A percentile compares a stretch with the other conserved stretches of the same genome.
phyloP scores from a whole-genome alignment of 2,113 vertebrate species.

The Gobius niger region DNA sequence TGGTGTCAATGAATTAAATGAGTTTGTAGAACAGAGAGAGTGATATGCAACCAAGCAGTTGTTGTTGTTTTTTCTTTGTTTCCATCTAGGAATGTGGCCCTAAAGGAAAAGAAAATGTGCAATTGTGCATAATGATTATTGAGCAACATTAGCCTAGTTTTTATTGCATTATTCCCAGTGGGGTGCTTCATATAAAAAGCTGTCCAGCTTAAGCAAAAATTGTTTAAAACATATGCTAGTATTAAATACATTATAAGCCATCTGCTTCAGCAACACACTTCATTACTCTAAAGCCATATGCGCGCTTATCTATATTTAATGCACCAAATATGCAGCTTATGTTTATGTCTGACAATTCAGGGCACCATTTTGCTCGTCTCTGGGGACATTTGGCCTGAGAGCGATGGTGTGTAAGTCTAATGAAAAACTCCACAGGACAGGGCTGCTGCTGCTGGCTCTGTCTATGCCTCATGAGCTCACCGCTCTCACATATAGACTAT shows the following conservation, averaged over 20 bases:
- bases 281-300: constrained; percentile 49
- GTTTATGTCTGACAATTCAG: constrained; percentile 14
- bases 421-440: constrained; percentile 69
- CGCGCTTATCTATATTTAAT: constrained; percentile 46
- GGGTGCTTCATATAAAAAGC: constrained; percentile 20
- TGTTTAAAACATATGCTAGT: constrained; percentile 41
- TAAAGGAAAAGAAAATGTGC: background rate
- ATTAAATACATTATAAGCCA: constrained; percentile 43
- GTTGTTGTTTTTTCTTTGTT: background rate
- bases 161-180: constrained; percentile 25
- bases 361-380: constrained; percentile 34
- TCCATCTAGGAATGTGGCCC: background rate
- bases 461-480: constrained; percentile 25
- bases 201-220: constrained; percentile 32
- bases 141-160: background rate
- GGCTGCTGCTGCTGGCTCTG: constrained; percentile 58
- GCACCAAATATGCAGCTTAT: constrained; percentile 26
- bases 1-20: background rate
- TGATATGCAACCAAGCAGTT: background rate
- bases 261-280: constrained; percentile 45
- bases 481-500: constrained; percentile 29
- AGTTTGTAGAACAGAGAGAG: background rate
- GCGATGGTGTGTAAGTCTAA: constrained; percentile 73
- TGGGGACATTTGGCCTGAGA: constrained; percentile 33
- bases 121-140: background rate